Conservation (phyloP, 2,888 invertebrate species). For the Drosophila pseudotalamancana region DNA sequence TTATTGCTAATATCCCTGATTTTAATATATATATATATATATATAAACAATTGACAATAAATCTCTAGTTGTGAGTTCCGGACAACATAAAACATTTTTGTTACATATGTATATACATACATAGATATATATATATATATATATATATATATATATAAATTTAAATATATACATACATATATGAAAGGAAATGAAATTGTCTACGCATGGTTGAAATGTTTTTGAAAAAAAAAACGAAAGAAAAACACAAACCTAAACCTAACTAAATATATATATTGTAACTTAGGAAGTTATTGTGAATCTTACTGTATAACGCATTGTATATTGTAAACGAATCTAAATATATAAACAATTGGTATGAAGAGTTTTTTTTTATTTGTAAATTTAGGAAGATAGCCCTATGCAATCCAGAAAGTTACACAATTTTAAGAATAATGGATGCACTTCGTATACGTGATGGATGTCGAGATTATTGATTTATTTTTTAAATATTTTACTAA, state of each 20-base stretch:
- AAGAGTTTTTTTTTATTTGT: slow-evolving; percentile 2
- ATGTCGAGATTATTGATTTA: too few relatives aligned
- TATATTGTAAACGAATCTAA: slow-evolving; percentile 51
- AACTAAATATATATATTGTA: slow-evolving; percentile 27
- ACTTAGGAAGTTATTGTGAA: slow-evolving; percentile 42
- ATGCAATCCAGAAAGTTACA: too few relatives aligned
- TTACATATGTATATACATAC: slow-evolving; percentile 24
- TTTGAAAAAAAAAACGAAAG: slow-evolving; percentile 25
- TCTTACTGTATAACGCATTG: slow-evolving; percentile 54
- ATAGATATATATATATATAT: slow-evolving; percentile 3
- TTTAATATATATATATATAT: neutral
- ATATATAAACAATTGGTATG: slow-evolving; percentile 12
- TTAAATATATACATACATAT: slow-evolving; percentile 6
- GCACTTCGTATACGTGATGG: too few relatives aligned
- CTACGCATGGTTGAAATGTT: slow-evolving; percentile 76
- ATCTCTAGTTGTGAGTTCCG: slow-evolving; percentile 55
- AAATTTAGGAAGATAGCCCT: neutral
- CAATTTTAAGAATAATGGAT: too few relatives aligned
- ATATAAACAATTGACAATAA: slow-evolving; percentile 47
- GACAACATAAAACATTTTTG: slow-evolving; percentile 59
- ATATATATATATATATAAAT: slow-evolving; percentile 10
- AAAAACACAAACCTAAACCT: neutral
- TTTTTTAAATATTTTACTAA: too few relatives aligned
- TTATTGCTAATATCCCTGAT: neutral
- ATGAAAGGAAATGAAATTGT: slow-evolving; percentile 39